These are phyloP conservation scores for Sipha flava DNA, from an alignment of 1,140 invertebrate genomes.

Conservation along the genomic window DNA sequence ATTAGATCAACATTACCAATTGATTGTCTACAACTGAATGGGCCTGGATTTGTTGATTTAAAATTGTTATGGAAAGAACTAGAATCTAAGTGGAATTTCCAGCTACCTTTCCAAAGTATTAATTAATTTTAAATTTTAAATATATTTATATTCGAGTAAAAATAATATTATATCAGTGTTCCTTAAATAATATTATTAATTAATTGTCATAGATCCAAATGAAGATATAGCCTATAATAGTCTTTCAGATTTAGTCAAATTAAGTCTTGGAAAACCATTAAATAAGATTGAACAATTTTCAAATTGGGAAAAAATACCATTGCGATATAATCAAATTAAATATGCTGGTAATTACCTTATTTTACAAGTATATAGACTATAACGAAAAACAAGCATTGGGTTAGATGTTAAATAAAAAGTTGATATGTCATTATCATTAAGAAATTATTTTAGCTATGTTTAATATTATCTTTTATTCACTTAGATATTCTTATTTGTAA, in stretches of 20 bases:
- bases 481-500: background rate
- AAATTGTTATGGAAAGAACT: slow-evolving; percentile 49
- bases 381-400: too few relatives aligned
- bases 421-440: too few relatives aligned
- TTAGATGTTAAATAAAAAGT: too few relatives aligned
- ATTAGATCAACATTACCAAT: slow-evolving; percentile 50
- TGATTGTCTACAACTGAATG: slow-evolving; percentile 44
- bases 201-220: slow-evolving; percentile 33
- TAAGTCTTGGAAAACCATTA: slow-evolving; percentile 61
- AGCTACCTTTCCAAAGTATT: slow-evolving; percentile 47
- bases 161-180: background rate
- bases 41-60: slow-evolving; percentile 49
- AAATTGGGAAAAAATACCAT: slow-evolving; percentile 74
- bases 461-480: too few relatives aligned
- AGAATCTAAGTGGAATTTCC: slow-evolving; percentile 45
- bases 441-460: too few relatives aligned
- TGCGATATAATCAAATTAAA: slow-evolving; percentile 60
- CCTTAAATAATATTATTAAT: background rate
- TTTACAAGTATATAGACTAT: background rate
- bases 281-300: slow-evolving; percentile 79
- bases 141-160: background rate
- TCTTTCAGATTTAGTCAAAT: slow-evolving; percentile 60
- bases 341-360: slow-evolving; percentile 58
- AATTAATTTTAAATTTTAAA: background rate
- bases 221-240: slow-evolving; percentile 43